These are phyloP conservation scores for Myrmophylax atrothorax DNA, from an alignment of 2,113 vertebrate species.

Conservation along the genomic window DNA sequence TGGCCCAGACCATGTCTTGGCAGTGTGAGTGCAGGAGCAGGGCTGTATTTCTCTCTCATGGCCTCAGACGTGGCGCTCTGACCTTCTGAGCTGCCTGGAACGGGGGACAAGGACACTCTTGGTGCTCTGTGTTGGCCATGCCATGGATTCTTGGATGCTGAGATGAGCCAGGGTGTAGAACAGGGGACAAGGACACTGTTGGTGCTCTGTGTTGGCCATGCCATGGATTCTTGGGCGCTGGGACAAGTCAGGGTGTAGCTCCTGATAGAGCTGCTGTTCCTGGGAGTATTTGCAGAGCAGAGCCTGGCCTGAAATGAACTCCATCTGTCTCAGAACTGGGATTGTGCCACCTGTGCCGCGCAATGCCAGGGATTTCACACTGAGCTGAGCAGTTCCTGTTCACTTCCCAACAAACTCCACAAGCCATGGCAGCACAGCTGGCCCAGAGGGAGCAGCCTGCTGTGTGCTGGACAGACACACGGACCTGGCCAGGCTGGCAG, in stretches of 20 bases:
- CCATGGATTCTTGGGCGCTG: background rate
- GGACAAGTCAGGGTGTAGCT: background rate
- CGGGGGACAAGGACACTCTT: background rate
- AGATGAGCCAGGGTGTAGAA: background rate
- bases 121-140: background rate
- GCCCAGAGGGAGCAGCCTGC: background rate
- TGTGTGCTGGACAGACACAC: background rate
- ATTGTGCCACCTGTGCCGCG: background rate
- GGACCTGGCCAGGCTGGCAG: background rate
- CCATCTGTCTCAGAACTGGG: slow-evolving; percentile 35
- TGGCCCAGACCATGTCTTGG: background rate
- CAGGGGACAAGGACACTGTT: background rate
- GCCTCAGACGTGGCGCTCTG: background rate
- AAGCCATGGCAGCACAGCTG: slow-evolving; percentile 1
- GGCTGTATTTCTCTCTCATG: background rate
- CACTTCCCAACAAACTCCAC: slow-evolving; percentile 22
- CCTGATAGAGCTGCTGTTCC: background rate
- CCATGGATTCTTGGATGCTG: background rate
- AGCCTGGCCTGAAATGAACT: slow-evolving; percentile 37
- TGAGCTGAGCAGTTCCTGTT: slow-evolving; percentile 37
- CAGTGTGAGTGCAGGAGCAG: background rate
- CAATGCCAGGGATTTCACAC: slow-evolving; percentile 48
- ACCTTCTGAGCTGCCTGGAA: background rate
- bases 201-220: background rate
- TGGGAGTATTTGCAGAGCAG: slow-evolving; percentile 43